These are phyloP conservation scores for Pterocles orientalis DNA, from an alignment of 2,113 vertebrate species.

Conservation along the genomic window DNA sequence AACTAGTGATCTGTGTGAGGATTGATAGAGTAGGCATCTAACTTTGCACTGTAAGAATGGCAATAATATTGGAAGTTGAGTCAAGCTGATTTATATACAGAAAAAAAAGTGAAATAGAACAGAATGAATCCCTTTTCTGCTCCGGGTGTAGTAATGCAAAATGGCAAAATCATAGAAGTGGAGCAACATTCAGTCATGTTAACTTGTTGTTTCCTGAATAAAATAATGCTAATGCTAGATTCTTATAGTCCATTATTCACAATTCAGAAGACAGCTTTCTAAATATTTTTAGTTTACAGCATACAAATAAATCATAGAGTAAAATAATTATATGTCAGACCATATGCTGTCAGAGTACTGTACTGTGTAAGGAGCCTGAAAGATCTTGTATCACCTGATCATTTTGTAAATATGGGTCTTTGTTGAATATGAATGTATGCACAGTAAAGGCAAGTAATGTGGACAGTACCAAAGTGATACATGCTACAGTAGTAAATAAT, in stretches of 20 bases:
- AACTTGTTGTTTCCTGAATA: constrained; percentile 12
- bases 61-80: background rate
- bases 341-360: constrained; percentile 1
- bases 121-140: background rate
- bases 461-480: background rate
- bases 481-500: constrained; percentile 8
- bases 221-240: background rate
- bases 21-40: background rate
- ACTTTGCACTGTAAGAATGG: background rate
- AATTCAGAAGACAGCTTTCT: background rate
- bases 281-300: constrained; percentile 3
- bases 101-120: background rate
- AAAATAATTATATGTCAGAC: constrained; percentile 24
- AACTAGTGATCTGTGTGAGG: background rate
- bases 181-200: too few relatives aligned
- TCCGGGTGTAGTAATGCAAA: background rate
- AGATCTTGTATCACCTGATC: background rate
- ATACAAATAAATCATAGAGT: background rate
- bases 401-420: background rate
- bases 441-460: background rate
- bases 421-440: background rate
- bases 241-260: background rate
- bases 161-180: background rate
- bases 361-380: background rate
- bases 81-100: background rate